A percentile compares a stretch with the other conserved stretches of the same genome.
Conservation (phyloP, 2,888 invertebrate species). For the Lasioglossum marginatum region DNA sequence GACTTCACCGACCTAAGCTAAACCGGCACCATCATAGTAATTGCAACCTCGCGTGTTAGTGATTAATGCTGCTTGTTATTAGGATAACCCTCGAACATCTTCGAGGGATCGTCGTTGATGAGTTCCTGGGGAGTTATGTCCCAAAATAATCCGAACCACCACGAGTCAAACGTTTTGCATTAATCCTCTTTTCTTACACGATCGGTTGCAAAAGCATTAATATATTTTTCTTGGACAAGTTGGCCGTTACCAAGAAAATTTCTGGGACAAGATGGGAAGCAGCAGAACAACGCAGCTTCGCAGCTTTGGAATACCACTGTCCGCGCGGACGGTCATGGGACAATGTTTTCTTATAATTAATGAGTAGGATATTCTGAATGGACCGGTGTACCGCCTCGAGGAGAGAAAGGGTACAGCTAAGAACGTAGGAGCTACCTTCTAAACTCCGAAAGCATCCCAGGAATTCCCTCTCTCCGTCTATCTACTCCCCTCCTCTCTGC, state of each 20-base stretch:
- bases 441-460: slow-evolving; percentile 74
- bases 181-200: not conserved
- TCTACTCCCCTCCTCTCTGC: slow-evolving; percentile 25
- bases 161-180: not conserved
- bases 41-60: slow-evolving; percentile 76
- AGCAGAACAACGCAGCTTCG: slow-evolving; percentile 3
- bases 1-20: slow-evolving; percentile 56
- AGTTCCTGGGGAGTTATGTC: slow-evolving; percentile 45
- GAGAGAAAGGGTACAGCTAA: slow-evolving; percentile 79
- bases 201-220: not conserved
- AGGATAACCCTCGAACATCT: slow-evolving; percentile 76
- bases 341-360: slow-evolving; percentile 83
- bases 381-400: slow-evolving; percentile 78
- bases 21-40: slow-evolving; percentile 78
- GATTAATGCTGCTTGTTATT: slow-evolving; percentile 80
- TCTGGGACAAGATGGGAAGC: not conserved
- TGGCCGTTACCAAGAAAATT: slow-evolving; percentile 28
- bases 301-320: slow-evolving; percentile 30
- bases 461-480: slow-evolving; percentile 69
- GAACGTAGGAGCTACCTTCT: slow-evolving; percentile 76
- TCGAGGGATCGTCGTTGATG: slow-evolving; percentile 73
- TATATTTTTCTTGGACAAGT: not conserved
- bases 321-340: slow-evolving; percentile 68
- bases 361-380: slow-evolving; percentile 79
- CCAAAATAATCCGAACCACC: not conserved